phyloP scores from a whole-genome alignment of 2,797 vertebrate species.

The Enteromius trimaculatus region DNA sequence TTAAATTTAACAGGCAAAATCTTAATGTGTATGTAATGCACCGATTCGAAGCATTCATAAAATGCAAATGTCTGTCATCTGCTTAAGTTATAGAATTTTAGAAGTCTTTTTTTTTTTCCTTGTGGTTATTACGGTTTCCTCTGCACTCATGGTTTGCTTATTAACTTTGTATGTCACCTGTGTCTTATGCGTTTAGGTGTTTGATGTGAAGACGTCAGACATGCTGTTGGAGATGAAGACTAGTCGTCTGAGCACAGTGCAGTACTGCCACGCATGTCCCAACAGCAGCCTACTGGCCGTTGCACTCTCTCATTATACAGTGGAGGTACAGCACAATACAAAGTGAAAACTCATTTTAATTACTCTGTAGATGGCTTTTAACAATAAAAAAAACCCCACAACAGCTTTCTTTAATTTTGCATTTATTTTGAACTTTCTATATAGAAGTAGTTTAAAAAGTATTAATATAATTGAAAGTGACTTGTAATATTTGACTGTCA shows the following conservation, averaged over 20 bases:
- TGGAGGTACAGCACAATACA: conserved; percentile 81
- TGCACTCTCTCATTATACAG: conserved; percentile 89
- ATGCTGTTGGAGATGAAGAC: conserved; percentile 82
- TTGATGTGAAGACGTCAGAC: conserved; percentile 78
- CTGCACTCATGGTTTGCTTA: neutral
- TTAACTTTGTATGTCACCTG: neutral
- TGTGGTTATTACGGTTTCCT: neutral
- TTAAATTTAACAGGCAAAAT: no score
- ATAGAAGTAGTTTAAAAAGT: no score
- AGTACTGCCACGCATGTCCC: conserved; percentile 89
- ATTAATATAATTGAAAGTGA: no score
- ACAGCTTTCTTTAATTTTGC: no score
- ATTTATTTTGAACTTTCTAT: no score
- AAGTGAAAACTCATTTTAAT: neutral
- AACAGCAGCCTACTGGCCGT: conserved; percentile 86
- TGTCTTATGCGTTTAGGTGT: conserved; percentile 77
- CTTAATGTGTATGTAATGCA: no score
- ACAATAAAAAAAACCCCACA: neutral
- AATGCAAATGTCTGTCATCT: no score
- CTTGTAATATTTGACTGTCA: no score
- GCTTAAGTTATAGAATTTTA: no score
- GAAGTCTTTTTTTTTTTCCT: no score
- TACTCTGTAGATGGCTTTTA: neutral
- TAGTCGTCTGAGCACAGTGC: conserved; percentile 85
- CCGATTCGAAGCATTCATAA: no score